Conservation (phyloP, 2,888 invertebrate genomes). For the Microchrysa polita region DNA sequence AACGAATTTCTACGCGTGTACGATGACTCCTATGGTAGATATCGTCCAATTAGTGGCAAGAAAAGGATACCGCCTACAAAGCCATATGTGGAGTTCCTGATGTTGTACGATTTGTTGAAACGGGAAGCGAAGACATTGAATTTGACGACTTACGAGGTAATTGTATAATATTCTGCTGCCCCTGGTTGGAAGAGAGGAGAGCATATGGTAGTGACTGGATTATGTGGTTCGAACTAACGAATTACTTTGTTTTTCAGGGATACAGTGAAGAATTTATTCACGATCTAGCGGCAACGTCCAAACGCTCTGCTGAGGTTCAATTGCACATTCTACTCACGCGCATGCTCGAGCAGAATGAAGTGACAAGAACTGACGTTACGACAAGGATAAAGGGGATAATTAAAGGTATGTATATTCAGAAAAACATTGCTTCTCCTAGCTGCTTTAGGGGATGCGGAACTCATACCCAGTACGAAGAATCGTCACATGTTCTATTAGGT, state of each 20-base stretch:
- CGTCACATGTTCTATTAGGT: no score
- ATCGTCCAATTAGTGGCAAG: conserved; percentile 60
- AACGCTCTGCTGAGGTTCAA: conserved; percentile 60
- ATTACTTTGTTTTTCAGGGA: conserved; percentile 53
- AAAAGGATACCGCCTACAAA: conserved; percentile 64
- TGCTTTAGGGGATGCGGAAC: neutral
- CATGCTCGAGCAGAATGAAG: conserved; percentile 60
- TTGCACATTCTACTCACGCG: conserved; percentile 60
- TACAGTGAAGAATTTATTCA: conserved; percentile 59
- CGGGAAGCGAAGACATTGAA: conserved; percentile 63
- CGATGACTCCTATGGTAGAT: conserved; percentile 61
- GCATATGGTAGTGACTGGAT: no score
- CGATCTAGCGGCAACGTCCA: conserved; percentile 58
- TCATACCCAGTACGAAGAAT: neutral
- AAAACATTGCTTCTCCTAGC: no score
- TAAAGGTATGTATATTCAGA: conserved; percentile 56
- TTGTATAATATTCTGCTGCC: neutral
- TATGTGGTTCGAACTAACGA: no score
- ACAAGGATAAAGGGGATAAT: conserved; percentile 59
- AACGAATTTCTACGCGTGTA: conserved; percentile 63
- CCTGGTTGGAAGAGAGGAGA: no score
- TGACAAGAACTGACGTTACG: conserved; percentile 61
- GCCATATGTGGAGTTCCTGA: conserved; percentile 63
- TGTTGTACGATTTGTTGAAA: conserved; percentile 63
- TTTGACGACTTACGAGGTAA: conserved; percentile 60